Percentiles rank a stretch among this genome's conserved stretches.
Conservation (phyloP, 2,888 invertebrate species). For the Dolomedes plantarius region DNA sequence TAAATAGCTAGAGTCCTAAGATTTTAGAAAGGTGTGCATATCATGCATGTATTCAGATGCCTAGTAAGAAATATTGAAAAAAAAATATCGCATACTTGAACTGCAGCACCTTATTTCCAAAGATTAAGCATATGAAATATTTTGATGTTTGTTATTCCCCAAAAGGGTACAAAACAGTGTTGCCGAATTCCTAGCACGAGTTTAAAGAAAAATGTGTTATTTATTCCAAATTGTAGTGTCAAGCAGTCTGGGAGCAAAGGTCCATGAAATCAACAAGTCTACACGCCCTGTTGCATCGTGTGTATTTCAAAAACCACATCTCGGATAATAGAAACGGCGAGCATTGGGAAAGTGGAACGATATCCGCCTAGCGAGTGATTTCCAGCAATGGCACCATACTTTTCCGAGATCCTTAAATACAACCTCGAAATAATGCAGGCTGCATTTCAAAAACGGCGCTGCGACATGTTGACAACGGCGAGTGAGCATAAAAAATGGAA, state of each 20-base stretch:
- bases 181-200: no score
- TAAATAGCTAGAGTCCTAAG: no score
- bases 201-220: no score
- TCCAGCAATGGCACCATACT: constrained; percentile 17
- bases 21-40: no score
- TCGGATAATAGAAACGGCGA: background rate
- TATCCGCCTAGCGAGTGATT: constrained; percentile 11
- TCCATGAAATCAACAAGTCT: constrained; percentile 13
- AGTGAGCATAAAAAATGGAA: constrained; percentile 29
- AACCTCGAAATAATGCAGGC: constrained; percentile 45
- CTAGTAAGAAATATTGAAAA: no score
- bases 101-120: no score
- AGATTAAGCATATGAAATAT: no score
- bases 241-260: background rate
- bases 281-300: background rate
- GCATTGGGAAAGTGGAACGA: background rate
- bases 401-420: constrained; percentile 31
- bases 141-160: no score
- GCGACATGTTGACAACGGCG: constrained; percentile 14
- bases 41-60: no score
- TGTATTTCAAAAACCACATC: background rate
- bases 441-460: constrained; percentile 22
- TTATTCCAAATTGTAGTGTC: background rate
- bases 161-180: no score
- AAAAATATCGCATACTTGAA: no score